phyloP scores from a whole-genome alignment of 1,140 invertebrate species.

The Ephestia elutella region DNA sequence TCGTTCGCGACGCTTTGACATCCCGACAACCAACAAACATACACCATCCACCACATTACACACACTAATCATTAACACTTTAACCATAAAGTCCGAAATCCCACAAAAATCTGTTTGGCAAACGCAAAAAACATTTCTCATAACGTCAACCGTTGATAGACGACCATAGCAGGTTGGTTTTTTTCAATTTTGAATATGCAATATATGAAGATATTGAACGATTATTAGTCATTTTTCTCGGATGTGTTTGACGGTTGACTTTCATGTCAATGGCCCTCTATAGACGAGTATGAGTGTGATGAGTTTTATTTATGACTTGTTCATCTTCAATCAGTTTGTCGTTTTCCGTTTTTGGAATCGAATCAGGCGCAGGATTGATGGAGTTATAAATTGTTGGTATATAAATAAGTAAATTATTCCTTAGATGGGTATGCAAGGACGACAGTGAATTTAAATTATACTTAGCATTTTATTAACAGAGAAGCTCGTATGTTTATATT shows the following conservation, averaged over 20 bases:
- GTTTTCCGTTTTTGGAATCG: neutral
- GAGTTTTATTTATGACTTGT: neutral
- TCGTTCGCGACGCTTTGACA: constrained; percentile 72
- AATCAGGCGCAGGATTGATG: neutral
- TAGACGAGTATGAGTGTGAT: neutral
- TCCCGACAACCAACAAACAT: constrained; percentile 53
- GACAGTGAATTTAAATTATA: too few species aligned
- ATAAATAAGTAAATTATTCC: too few species aligned
- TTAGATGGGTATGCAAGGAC: too few species aligned
- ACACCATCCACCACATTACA: constrained; percentile 21
- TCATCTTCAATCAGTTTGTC: neutral
- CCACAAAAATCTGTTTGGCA: neutral
- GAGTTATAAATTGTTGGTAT: too few species aligned
- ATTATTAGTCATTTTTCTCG: constrained; percentile 45
- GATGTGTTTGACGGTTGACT: constrained; percentile 30
- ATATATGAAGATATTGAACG: constrained; percentile 68
- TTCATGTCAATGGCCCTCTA: constrained; percentile 11
- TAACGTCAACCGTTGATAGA: constrained; percentile 68
- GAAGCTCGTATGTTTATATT: too few species aligned
- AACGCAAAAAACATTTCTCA: constrained; percentile 19
- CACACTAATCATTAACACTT: constrained; percentile 20
- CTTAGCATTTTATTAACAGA: too few species aligned
- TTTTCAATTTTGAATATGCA: constrained; percentile 53
- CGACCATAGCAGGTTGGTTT: constrained; percentile 46
- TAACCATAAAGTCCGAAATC: constrained; percentile 23